phyloP scores from a whole-genome alignment of 2,888 invertebrate genomes.

The Pherbina coryleti region DNA sequence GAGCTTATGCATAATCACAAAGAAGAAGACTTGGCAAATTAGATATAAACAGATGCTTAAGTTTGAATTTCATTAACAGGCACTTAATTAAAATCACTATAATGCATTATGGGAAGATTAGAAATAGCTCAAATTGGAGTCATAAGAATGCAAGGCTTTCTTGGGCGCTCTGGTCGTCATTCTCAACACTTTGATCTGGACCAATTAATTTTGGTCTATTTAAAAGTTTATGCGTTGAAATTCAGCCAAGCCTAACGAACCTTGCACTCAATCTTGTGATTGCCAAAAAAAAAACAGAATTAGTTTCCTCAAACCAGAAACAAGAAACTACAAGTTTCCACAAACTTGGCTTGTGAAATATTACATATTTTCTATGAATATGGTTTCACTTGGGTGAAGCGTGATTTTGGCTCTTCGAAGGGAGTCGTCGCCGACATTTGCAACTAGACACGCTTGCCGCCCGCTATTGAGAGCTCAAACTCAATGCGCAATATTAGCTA shows the following conservation, averaged over 20 bases:
- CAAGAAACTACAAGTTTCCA: slow-evolving; percentile 3
- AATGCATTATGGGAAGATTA: no score
- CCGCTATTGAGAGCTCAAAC: slow-evolving; percentile 15
- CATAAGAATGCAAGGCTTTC: no score
- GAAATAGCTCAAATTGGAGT: no score
- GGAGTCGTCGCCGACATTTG: slow-evolving; percentile 12
- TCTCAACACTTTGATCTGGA: no score
- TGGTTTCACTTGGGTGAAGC: slow-evolving; percentile 59
- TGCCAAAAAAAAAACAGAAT: not conserved
- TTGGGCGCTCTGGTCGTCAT: no score
- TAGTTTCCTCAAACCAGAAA: not conserved
- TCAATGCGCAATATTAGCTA: slow-evolving; percentile 54
- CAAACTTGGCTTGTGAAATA: slow-evolving; percentile 41
- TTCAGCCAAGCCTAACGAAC: slow-evolving; percentile 59
- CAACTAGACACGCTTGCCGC: not conserved
- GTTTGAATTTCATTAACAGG: no score
- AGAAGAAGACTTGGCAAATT: not conserved
- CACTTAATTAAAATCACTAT: no score
- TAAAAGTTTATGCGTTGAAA: slow-evolving; percentile 47
- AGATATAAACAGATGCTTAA: no score
- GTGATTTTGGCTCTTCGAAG: slow-evolving; percentile 39
- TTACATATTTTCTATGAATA: slow-evolving; percentile 37
- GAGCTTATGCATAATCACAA: not conserved
- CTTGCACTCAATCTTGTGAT: not conserved
- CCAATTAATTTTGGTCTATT: not conserved